Conservation (phyloP, 2,797 vertebrate genomes). For the Pteropus rufus region DNA sequence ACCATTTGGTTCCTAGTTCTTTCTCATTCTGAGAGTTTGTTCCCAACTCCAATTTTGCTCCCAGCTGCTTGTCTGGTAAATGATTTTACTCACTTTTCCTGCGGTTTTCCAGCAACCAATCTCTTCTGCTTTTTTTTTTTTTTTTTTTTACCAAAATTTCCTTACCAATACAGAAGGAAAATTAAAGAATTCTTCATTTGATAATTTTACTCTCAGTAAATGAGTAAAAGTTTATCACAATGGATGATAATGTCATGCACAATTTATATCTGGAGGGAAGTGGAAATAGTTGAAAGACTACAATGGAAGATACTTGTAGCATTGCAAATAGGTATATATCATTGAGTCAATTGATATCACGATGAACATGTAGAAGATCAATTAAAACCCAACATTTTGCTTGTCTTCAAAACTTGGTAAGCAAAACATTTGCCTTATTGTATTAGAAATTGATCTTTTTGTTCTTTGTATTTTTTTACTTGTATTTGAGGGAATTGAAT, state of each 20-base stretch:
- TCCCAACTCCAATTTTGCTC: not conserved
- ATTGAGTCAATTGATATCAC: not conserved
- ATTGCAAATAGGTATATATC: not conserved
- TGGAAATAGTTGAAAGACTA: not conserved
- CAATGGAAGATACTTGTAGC: not conserved
- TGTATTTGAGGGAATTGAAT: not conserved
- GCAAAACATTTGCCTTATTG: constrained; percentile 29
- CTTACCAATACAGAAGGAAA: not conserved
- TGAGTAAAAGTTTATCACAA: not conserved
- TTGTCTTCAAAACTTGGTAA: constrained; percentile 5
- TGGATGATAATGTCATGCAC: not conserved
- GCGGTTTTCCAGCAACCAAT: not conserved
- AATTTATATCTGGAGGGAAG: not conserved
- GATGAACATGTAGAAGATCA: not conserved
- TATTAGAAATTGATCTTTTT: constrained; percentile 23
- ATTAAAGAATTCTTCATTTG: not conserved
- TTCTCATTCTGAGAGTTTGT: not conserved
- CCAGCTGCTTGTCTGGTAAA: not conserved
- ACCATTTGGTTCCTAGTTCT: not conserved
- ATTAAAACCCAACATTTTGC: not conserved
- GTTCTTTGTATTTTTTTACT: not conserved
- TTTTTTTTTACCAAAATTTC: not conserved
- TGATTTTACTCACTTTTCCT: not conserved
- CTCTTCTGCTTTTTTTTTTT: not conserved
- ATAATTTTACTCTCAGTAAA: not conserved